Evolutionary conservation across 2,888 invertebrate genomes (phyloP).

Genomic region (Heliconius ethilla): DNA sequence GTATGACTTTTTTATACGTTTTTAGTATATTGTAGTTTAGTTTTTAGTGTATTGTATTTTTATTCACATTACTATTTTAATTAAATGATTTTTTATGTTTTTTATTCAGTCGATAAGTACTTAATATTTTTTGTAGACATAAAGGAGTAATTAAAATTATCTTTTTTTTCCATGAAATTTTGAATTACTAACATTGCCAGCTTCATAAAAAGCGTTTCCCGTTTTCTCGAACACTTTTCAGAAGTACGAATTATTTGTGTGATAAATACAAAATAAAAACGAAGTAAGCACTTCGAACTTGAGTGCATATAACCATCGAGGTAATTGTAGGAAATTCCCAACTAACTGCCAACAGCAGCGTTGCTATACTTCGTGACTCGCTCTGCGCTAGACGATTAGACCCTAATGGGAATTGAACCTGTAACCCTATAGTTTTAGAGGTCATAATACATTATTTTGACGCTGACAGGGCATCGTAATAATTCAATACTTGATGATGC

Average conservation of each 20-base stretch:
- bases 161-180: too few relatives aligned
- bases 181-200: too few relatives aligned
- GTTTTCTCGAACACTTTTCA: neutral
- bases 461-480: neutral
- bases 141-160: too few relatives aligned
- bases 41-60: too few relatives aligned
- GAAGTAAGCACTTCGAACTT: conserved; percentile 21
- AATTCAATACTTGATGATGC: conserved; percentile 19
- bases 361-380: conserved; percentile 39
- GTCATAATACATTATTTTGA: conserved; percentile 14
- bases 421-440: conserved; percentile 18
- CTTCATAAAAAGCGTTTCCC: neutral
- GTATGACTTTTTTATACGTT: neutral
- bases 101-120: too few relatives aligned
- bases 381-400: conserved; percentile 27
- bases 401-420: conserved; percentile 29
- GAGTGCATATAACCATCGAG: conserved; percentile 33
- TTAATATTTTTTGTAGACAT: too few relatives aligned
- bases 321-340: conserved; percentile 42
- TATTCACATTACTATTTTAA: neutral
- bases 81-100: neutral
- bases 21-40: too few relatives aligned
- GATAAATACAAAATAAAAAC: conserved; percentile 25
- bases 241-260: conserved; percentile 10
- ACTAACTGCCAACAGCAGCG: conserved; percentile 38